These are phyloP conservation scores for Danio albolineatus DNA, from an alignment of 2,797 vertebrate genomes.

Conservation along the genomic window DNA sequence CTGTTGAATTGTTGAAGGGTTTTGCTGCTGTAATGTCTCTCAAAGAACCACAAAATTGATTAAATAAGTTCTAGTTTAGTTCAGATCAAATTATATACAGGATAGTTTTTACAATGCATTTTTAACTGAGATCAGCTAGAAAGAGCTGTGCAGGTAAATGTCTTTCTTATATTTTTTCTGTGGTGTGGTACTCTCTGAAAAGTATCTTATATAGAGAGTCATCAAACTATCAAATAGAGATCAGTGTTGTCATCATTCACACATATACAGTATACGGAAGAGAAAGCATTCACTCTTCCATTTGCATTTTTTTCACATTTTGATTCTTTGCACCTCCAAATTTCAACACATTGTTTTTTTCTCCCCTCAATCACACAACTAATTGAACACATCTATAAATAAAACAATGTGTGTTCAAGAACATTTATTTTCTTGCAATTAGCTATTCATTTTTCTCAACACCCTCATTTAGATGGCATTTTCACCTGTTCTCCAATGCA, in stretches of 20 bases:
- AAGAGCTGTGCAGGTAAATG: too few species aligned
- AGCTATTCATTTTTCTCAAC: background rate
- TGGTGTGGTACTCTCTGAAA: background rate
- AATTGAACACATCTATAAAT: conserved; percentile 27
- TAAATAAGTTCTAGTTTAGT: too few species aligned
- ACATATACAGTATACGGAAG: background rate
- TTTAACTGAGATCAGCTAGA: too few species aligned
- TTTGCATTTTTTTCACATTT: background rate
- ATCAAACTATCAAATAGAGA: background rate
- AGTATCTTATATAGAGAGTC: background rate
- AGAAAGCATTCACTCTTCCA: background rate
- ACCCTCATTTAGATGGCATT: background rate
- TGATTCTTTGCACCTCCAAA: conserved; percentile 1
- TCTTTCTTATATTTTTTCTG: background rate
- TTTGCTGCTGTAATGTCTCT: too few species aligned
- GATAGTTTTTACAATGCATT: background rate
- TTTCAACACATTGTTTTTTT: conserved; percentile 7
- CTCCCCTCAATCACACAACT: background rate
- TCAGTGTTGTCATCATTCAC: background rate
- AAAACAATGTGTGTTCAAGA: conserved; percentile 17
- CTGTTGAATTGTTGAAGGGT: background rate
- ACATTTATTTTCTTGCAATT: background rate
- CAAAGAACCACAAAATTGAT: too few species aligned
- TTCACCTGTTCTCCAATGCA: background rate
- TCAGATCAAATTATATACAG: too few species aligned